Evolutionary conservation across 2,888 invertebrate genomes (phyloP).

Genomic region (Alsophila aescularia): DNA sequence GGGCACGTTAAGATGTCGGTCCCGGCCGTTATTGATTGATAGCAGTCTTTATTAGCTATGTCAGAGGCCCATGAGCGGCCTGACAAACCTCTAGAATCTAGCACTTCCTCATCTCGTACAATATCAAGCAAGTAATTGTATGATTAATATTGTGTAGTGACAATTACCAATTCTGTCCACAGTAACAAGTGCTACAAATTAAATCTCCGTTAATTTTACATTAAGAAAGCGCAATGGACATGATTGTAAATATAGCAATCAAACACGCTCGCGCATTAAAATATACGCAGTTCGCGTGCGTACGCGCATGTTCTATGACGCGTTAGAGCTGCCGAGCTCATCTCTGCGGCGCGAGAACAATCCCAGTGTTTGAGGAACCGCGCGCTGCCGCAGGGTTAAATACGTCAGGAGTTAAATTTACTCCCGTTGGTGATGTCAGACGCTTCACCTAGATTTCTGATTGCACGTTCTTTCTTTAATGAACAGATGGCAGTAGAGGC

Average conservation of each 20-base stretch:
- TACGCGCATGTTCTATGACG: constrained; percentile 49
- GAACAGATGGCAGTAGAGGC: constrained; percentile 71
- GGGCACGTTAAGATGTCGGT: too few relatives aligned
- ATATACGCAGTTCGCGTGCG: constrained; percentile 46
- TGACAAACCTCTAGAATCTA: too few relatives aligned
- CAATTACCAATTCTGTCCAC: neutral
- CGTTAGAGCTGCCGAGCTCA: constrained; percentile 40
- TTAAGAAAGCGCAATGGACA: constrained; percentile 31
- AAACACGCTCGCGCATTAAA: constrained; percentile 46
- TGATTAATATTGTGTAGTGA: neutral
- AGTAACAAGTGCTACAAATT: constrained; percentile 11
- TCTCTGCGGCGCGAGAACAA: constrained; percentile 58
- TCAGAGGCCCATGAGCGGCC: too few relatives aligned
- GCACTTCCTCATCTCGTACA: too few relatives aligned
- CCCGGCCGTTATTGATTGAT: too few relatives aligned
- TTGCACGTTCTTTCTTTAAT: constrained; percentile 65
- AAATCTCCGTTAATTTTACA: constrained; percentile 19
- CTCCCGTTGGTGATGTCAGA: constrained; percentile 80
- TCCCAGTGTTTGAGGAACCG: constrained; percentile 60
- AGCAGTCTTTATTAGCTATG: too few relatives aligned
- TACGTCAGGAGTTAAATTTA: constrained; percentile 83
- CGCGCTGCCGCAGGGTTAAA: constrained; percentile 55
- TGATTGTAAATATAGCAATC: constrained; percentile 39
- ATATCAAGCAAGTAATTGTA: neutral
- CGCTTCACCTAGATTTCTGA: constrained; percentile 79